Conservation (phyloP, 2,888 invertebrate genomes). For the Pyrrhosoma nymphula region DNA sequence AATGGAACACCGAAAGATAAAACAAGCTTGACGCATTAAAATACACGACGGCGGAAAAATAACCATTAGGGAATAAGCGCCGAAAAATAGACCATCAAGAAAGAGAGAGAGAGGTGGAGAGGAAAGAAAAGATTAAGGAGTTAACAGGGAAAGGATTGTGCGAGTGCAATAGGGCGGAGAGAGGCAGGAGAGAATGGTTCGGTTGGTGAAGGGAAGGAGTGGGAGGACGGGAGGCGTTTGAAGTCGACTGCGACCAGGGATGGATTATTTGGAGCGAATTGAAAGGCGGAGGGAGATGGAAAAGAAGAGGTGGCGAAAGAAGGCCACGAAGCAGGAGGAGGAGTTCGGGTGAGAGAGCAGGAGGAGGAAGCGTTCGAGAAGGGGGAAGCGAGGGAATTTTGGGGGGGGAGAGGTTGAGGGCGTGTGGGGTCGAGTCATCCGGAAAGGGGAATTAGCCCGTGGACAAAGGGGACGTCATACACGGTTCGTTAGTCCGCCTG, state of each 20-base stretch:
- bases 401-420: slow-evolving; percentile 22
- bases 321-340: not conserved
- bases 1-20: too few species aligned
- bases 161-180: not conserved
- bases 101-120: not conserved
- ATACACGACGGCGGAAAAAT: not conserved
- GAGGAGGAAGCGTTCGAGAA: too few species aligned
- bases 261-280: slow-evolving; percentile 28
- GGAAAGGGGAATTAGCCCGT: slow-evolving; percentile 65
- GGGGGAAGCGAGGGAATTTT: slow-evolving; percentile 28
- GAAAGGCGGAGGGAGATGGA: not conserved
- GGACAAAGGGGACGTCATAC: slow-evolving; percentile 64
- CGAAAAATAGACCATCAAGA: not conserved
- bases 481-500: slow-evolving; percentile 63
- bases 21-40: too few species aligned
- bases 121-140: not conserved
- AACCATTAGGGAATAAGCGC: not conserved
- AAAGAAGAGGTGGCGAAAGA: slow-evolving; percentile 34
- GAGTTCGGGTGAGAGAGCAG: not conserved
- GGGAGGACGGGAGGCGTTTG: not conserved
- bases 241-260: slow-evolving; percentile 4
- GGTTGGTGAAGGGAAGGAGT: not conserved
- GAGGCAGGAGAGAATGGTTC: not conserved
- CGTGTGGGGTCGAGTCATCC: slow-evolving; percentile 62
- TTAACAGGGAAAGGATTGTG: slow-evolving; percentile 1